Base-by-base conservation (phyloP, 1,140 invertebrate genomes). In the Sinella curviseta region DNA sequence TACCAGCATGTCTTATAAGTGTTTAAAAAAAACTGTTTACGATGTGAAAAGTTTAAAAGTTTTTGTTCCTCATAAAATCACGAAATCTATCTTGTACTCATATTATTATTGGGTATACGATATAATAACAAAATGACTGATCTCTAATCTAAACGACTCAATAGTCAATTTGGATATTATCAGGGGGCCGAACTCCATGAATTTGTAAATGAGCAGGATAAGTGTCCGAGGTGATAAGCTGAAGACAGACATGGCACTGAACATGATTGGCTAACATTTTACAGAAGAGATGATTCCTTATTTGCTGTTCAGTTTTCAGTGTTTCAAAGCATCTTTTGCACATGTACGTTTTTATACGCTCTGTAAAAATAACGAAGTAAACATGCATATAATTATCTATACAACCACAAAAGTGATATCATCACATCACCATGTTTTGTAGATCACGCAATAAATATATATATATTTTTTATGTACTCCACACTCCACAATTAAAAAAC, bases 341-440 rank as follows among this genome's bases (percentile, higher is more conserved):
- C 78, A 79, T 79, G 73, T 76, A 79, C 24, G 74, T 74, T n/a
- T 31, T 73, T 33, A 57, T 76, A 57, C 78, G 70, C 30, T 79
- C 78, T 79, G 24, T 33, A 14, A 34, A 4, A 65, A 16, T 26
- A 3, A 67, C 0, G 36, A 1, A 39, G 17, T 55, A 20, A 77
- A n/a, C n/a, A n/a, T n/a, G n/a, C n/a, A n/a, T n/a, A n/a, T n/a
- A 48, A 24, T 48, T 48, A 48, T 36, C 28, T 48, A 14, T 39
- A 48, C 74, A 75, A 48, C 74, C 39, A 26, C 55, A 35, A 28
- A 75, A 75, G 12, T 35, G 74, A 48, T 48, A 75, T 48, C 31
- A 36, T 17, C 31, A 28, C 20, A 1, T 48, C 74, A 28, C 20
- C 35, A n/a, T 75, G 24, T 75, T 75, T 48, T 26, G n/a, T n/a